Percentiles rank a stretch among this genome's conserved stretches.
These are phyloP conservation scores for Rhadina sibilatrix DNA, from an alignment of 2,113 vertebrate genomes.

Conservation along the genomic window DNA sequence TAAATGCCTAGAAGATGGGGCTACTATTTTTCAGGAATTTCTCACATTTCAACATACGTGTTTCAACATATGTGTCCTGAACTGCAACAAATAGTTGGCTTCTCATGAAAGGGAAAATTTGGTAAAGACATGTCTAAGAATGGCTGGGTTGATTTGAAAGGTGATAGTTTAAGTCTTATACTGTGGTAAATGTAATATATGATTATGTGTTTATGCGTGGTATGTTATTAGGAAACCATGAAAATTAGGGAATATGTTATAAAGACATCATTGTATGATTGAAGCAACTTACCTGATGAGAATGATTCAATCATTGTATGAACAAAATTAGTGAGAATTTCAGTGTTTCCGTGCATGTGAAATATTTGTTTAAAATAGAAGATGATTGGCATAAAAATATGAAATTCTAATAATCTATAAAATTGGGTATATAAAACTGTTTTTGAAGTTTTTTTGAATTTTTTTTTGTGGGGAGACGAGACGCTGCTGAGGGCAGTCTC, in stretches of 20 bases:
- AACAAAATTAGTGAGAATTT: not conserved
- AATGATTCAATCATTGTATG: not conserved
- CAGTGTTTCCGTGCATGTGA: not conserved
- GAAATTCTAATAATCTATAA: not conserved
- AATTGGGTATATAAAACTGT: not conserved
- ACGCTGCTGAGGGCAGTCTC: too few species aligned
- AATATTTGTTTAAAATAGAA: not conserved
- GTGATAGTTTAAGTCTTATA: not conserved
- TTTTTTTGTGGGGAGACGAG: too few species aligned
- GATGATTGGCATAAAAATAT: not conserved
- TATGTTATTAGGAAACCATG: not conserved
- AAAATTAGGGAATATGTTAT: not conserved
- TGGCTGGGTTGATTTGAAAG: not conserved
- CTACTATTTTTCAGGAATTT: not conserved
- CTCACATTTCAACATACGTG: not conserved
- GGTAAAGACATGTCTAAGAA: not conserved
- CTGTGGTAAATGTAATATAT: not conserved
- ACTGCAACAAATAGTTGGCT: not conserved
- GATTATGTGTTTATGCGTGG: not conserved
- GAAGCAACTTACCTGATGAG: not conserved
- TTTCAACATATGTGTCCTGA: not conserved
- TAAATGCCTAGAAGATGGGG: not conserved
- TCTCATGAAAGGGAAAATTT: not conserved
- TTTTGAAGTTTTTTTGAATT: not conserved
- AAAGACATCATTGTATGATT: not conserved